These are phyloP conservation scores for Tetragonula clypearis DNA, from an alignment of 1,140 invertebrate genomes.

Conservation along the genomic window DNA sequence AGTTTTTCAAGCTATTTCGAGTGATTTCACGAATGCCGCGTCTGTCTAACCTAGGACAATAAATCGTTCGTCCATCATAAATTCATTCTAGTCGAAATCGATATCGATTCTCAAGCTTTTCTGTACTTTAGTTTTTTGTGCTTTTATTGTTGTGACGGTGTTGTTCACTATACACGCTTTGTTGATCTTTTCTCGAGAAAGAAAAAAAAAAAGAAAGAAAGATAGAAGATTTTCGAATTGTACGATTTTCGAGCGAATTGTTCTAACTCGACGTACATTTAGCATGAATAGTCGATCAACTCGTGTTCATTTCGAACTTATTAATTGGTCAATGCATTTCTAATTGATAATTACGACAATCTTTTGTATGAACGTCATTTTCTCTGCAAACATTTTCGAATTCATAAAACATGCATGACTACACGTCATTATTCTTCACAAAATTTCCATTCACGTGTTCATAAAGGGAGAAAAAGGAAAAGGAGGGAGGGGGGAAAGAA, in stretches of 20 bases:
- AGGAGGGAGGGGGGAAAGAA: neutral
- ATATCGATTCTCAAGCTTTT: neutral
- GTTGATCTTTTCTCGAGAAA: neutral
- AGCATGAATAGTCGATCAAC: neutral
- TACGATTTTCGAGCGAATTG: neutral
- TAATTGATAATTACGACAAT: neutral
- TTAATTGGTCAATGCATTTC: neutral
- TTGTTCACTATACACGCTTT: neutral
- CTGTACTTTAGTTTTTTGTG: neutral
- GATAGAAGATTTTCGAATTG: neutral
- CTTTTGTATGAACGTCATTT: neutral
- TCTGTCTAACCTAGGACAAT: neutral
- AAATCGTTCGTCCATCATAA: neutral
- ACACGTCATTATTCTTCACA: neutral
- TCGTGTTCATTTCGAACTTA: neutral
- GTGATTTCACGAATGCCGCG: neutral
- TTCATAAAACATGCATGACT: neutral
- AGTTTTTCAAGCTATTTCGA: neutral
- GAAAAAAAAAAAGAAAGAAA: too few species aligned
- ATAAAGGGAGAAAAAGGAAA: too few species aligned
- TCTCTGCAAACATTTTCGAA: neutral
- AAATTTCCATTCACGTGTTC: too few species aligned
- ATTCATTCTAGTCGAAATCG: neutral
- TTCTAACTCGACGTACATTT: neutral
- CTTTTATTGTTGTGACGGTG: neutral